phyloP scores from a whole-genome alignment of 2,113 vertebrate species.

The Cavia porcellus region DNA sequence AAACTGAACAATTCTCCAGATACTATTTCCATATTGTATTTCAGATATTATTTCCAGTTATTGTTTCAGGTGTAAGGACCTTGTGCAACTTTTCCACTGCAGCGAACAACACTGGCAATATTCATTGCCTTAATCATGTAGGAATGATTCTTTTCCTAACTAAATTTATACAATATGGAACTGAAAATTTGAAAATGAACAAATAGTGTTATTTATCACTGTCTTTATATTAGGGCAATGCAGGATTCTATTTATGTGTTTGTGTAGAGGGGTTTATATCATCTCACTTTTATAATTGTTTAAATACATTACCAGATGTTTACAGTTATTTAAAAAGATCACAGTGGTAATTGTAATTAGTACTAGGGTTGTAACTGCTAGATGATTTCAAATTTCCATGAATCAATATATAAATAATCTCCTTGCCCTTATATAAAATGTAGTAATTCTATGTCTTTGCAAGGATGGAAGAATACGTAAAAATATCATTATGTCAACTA shows the following conservation, averaged over 20 bases:
- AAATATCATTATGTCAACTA: not conserved
- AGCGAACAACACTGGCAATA: not conserved
- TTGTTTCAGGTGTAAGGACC: not conserved
- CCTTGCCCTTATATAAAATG: not conserved
- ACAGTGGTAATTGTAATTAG: not conserved
- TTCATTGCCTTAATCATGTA: not conserved
- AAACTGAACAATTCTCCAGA: not conserved
- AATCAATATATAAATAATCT: not conserved
- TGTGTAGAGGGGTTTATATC: not conserved
- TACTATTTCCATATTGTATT: not conserved
- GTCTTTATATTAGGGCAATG: not conserved
- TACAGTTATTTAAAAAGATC: not conserved
- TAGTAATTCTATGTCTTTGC: not conserved
- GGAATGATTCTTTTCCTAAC: not conserved
- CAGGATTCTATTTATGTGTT: not conserved
- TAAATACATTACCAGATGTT: not conserved
- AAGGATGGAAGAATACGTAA: not conserved
- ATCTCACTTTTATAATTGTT: not conserved
- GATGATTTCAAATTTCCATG: not conserved
- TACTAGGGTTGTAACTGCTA: not conserved
- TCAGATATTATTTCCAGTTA: not conserved
- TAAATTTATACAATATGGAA: not conserved
- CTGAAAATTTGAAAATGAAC: not conserved
- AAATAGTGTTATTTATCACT: not conserved
- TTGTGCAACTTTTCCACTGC: not conserved